Percentiles rank a stretch among this genome's conserved stretches.
These are phyloP conservation scores for Bovichtus diacanthus DNA, from an alignment of 2,797 vertebrate species.

Conservation along the genomic window DNA sequence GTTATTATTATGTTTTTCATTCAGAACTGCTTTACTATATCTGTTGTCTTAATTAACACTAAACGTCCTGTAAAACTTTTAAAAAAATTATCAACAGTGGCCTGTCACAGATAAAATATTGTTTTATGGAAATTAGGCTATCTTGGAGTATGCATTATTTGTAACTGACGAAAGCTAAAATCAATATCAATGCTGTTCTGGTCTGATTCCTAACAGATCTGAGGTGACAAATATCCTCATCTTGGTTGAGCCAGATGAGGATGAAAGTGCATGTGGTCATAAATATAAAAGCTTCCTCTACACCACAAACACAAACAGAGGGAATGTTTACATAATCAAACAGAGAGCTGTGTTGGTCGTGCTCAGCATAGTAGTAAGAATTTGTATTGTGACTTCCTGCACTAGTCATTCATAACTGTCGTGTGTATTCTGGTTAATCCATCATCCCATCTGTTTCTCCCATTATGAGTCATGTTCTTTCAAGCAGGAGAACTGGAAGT, in stretches of 20 bases:
- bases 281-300: constrained; percentile 53
- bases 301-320: constrained; percentile 29
- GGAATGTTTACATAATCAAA: constrained; percentile 36
- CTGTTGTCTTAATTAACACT: background rate
- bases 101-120: background rate
- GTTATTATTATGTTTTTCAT: background rate
- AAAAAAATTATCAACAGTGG: background rate
- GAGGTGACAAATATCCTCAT: constrained; percentile 7
- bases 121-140: background rate
- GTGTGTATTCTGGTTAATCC: constrained; percentile 40
- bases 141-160: background rate
- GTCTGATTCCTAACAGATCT: constrained; percentile 9
- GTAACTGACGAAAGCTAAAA: background rate
- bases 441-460: constrained; percentile 6
- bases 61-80: background rate
- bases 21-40: background rate
- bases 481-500: background rate
- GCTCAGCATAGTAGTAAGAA: background rate
- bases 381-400: constrained; percentile 32
- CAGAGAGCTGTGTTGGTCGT: background rate
- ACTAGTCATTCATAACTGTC: constrained; percentile 19
- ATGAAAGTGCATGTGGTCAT: constrained; percentile 47
- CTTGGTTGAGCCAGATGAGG: constrained; percentile 20
- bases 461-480: constrained; percentile 20
- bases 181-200: background rate